A percentile compares a stretch with the other conserved stretches of the same genome.
These are phyloP conservation scores for Drosophila murphyi DNA, from an alignment of 1,140 invertebrate genomes.

Conservation along the genomic window DNA sequence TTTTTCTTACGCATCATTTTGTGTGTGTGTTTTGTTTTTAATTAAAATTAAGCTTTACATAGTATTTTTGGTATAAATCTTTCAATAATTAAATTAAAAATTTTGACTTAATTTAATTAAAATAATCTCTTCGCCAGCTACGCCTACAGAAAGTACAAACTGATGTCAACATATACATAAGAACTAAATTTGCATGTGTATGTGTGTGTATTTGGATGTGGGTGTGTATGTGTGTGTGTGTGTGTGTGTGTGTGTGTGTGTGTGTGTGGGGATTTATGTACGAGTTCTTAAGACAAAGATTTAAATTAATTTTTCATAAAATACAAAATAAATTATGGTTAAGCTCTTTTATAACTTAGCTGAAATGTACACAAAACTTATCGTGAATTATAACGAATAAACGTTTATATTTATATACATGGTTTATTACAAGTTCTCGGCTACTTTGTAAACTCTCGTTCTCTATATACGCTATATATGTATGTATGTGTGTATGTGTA, in stretches of 20 bases:
- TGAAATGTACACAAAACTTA: conserved; percentile 78
- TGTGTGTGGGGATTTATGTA: conserved; percentile 18
- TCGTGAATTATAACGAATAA: conserved; percentile 58
- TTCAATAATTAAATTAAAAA: conserved; percentile 80
- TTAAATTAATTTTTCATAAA: conserved; percentile 64
- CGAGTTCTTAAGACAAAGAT: conserved; percentile 30
- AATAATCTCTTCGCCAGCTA: conserved; percentile 63
- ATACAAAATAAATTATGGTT: conserved; percentile 75
- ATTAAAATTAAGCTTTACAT: conserved; percentile 81
- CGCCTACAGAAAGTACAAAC: conserved; percentile 59
- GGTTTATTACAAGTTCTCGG: conserved; percentile 73
- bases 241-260: conserved; percentile 24
- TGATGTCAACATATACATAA: conserved; percentile 75
- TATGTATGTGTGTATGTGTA: conserved; percentile 47
- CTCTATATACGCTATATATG: conserved; percentile 46
- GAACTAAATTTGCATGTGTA: conserved; percentile 66
- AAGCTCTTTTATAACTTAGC: conserved; percentile 62
- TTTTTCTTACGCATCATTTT: conserved; percentile 70
- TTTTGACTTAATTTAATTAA: conserved; percentile 71
- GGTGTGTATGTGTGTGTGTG: conserved; percentile 50
- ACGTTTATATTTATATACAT: conserved; percentile 48
- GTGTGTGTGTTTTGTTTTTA: conserved; percentile 57
- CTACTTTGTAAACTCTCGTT: conserved; percentile 45
- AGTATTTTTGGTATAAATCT: conserved; percentile 82
- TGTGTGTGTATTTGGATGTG: conserved; percentile 33